phyloP scores from a whole-genome alignment of 2,113 vertebrate genomes.

The Sceloporus tristichus region DNA sequence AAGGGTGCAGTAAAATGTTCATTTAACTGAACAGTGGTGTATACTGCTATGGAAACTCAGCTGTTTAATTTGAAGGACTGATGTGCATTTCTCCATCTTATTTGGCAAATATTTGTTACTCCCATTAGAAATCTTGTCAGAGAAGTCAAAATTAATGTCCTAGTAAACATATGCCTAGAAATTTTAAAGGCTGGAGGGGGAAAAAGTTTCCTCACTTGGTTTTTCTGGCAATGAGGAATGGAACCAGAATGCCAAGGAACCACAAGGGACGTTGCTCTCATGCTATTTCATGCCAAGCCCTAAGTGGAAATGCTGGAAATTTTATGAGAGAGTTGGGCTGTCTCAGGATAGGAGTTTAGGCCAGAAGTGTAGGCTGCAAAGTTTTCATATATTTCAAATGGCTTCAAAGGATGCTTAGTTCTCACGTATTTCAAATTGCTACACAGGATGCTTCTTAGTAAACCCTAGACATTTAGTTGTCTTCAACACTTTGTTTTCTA shows the following conservation, averaged over 20 bases:
- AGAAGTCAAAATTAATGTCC: constrained; percentile 25
- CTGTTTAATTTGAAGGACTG: constrained; percentile 13
- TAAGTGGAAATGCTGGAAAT: constrained; percentile 50
- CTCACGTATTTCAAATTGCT: constrained; percentile 54
- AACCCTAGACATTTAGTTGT: not conserved
- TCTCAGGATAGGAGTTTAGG: constrained; percentile 46
- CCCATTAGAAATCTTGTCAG: constrained; percentile 32
- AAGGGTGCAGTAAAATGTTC: not conserved
- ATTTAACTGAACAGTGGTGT: not conserved
- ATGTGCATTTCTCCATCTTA: not conserved
- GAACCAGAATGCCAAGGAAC: constrained; percentile 61
- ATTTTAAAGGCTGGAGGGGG: constrained; percentile 8
- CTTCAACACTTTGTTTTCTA: not conserved
- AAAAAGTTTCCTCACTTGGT: constrained; percentile 11
- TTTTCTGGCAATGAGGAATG: constrained; percentile 45
- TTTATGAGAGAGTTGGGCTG: constrained; percentile 63
- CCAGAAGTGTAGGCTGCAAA: constrained; percentile 55
- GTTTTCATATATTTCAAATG: constrained; percentile 55
- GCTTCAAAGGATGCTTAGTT: constrained; percentile 21
- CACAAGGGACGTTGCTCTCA: constrained; percentile 56
- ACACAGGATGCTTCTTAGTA: not conserved
- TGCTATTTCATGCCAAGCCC: constrained; percentile 64
- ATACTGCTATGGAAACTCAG: constrained; percentile 9
- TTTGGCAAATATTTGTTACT: not conserved
- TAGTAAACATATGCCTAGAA: constrained; percentile 39